Evolutionary conservation across 2,888 invertebrate species (phyloP).

Genomic region (Fragum whitleyi): DNA sequence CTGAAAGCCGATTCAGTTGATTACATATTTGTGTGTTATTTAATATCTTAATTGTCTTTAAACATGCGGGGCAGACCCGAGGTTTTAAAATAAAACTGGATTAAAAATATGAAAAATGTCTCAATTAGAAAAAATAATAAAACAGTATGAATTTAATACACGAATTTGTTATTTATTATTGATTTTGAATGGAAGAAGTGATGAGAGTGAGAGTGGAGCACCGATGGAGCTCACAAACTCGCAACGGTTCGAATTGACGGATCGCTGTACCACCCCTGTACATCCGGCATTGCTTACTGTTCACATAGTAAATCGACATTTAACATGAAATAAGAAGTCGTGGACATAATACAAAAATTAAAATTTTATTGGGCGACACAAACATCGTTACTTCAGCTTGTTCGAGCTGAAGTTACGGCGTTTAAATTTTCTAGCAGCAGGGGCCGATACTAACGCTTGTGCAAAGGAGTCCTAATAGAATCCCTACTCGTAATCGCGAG

Average conservation of each 20-base stretch:
- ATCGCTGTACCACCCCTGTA: not conserved
- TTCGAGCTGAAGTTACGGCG: no score
- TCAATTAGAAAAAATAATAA: slow-evolving; percentile 15
- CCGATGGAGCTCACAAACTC: not conserved
- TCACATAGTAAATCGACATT: no score
- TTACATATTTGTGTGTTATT: slow-evolving; percentile 8
- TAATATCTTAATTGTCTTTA: slow-evolving; percentile 10
- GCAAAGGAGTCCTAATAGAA: no score
- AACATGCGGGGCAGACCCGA: slow-evolving; percentile 21
- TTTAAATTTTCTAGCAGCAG: no score
- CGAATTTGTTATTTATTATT: not conserved
- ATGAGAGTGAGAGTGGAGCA: not conserved
- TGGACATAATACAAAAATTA: no score
- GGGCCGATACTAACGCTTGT: no score
- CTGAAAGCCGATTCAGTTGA: not conserved
- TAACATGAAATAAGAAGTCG: no score
- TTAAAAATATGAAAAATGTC: slow-evolving; percentile 23
- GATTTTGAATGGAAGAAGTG: no score
- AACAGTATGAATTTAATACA: not conserved
- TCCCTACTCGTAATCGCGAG: no score
- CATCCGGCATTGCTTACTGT: no score
- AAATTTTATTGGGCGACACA: no score
- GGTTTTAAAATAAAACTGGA: slow-evolving; percentile 22
- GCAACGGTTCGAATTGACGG: not conserved
- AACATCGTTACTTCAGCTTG: no score